A percentile compares a stretch with the other conserved stretches of the same genome.
Evolutionary conservation across 2,113 vertebrate genomes (phyloP).

Genomic region (Eulacestoma nigropectus): DNA sequence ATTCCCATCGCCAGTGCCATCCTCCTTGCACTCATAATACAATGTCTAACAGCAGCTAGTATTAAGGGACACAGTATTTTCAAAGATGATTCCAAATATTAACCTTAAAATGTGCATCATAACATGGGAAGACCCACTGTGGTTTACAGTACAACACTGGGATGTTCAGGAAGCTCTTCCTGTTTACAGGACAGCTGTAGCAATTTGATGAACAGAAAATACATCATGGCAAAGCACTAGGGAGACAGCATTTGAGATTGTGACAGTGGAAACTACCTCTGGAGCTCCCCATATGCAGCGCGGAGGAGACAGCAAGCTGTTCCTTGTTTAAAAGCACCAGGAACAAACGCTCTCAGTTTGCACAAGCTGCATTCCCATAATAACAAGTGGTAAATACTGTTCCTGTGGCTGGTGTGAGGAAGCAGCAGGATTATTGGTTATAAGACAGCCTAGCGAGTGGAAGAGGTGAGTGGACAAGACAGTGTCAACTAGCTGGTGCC

Average conservation of each 20-base stretch:
- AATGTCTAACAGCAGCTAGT: not conserved
- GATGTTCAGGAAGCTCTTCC: conserved; percentile 22
- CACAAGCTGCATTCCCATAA: conserved; percentile 15
- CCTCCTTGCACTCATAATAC: not conserved
- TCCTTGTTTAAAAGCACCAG: conserved; percentile 33
- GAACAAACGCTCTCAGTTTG: not conserved
- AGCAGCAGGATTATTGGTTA: not conserved
- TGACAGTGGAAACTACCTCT: conserved; percentile 55
- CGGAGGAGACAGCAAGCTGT: conserved; percentile 17
- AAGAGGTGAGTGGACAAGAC: not conserved
- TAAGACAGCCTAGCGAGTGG: not conserved
- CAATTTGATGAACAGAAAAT: conserved; percentile 31
- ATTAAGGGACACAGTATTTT: conserved; percentile 29
- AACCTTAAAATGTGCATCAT: conserved; percentile 18
- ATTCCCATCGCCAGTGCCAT: not conserved
- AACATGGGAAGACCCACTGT: not conserved
- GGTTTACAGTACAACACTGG: not conserved
- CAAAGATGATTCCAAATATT: conserved; percentile 31
- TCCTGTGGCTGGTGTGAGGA: not conserved
- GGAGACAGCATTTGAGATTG: conserved; percentile 24
- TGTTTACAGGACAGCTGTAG: conserved; percentile 40
- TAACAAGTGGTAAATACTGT: not conserved
- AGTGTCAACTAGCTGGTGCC: not conserved
- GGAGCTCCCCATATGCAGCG: conserved; percentile 33
- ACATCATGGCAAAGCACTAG: conserved; percentile 19